Conservation (phyloP, 2,113 vertebrate genomes). For the Oncorhynchus gorbuscha region DNA sequence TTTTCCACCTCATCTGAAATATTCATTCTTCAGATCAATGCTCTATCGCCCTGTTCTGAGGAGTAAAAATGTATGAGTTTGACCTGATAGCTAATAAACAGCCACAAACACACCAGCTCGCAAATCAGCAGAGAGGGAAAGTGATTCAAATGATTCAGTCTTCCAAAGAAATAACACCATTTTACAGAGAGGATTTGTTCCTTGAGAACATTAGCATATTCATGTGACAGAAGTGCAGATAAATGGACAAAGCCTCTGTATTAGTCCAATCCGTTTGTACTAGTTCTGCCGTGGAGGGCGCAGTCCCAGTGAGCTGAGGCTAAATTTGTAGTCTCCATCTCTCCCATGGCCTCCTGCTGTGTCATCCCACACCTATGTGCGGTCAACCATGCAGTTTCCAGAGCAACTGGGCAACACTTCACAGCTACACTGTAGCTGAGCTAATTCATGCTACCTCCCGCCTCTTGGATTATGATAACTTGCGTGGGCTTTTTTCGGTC, state of each 20-base stretch:
- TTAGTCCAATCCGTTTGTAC: neutral
- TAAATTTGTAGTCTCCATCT: neutral
- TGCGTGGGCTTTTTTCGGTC: constrained; percentile 35
- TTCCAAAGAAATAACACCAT: constrained; percentile 28
- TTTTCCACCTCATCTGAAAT: no score
- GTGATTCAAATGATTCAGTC: constrained; percentile 36
- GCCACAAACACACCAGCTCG: constrained; percentile 8
- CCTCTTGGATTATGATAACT: constrained; percentile 47
- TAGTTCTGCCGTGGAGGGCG: neutral
- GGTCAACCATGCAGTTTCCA: neutral
- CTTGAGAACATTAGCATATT: neutral
- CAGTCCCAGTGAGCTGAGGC: neutral
- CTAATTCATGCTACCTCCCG: constrained; percentile 36
- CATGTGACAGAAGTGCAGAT: constrained; percentile 4
- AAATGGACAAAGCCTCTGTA: constrained; percentile 17
- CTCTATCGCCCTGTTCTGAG: no score
- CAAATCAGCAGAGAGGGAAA: constrained; percentile 21
- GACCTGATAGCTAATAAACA: constrained; percentile 42
- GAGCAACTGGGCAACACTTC: neutral
- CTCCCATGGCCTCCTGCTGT: neutral
- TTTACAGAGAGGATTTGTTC: neutral
- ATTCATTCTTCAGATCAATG: no score
- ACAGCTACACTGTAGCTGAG: constrained; percentile 23
- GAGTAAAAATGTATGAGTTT: neutral
- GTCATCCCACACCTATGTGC: neutral